Evolutionary conservation across 2,888 invertebrate species (phyloP), one percentile per base, ranked within the genome.

Genomic region (Diaprepes abbreviatus): DNA sequence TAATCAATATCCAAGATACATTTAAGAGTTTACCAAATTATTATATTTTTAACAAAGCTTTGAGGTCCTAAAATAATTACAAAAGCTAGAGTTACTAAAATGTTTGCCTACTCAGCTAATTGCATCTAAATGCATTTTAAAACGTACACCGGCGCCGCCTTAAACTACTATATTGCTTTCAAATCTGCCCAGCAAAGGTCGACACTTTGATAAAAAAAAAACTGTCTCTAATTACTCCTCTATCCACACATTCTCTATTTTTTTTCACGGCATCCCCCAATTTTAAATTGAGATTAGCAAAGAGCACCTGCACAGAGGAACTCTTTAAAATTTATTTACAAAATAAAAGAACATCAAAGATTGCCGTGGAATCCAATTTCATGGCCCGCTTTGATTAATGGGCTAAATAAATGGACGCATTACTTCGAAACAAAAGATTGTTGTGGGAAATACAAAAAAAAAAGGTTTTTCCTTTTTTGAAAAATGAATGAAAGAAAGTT

Each of bases 261-360:
- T 55, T 43, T 36, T 35, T 12, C 35, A 36, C n/a, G 5, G 35
- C 35, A 54, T 40, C 21, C 19, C 14, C 64, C 43, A 40, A 63
- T 63, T 63, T 63, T 54, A 63, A 63, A 63, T 63, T 63, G 63
- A 54, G 63, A 63, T 63, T 38, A 63, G 36, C 63, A 12, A 10
- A 14, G n/a, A 52, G 33, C 54, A 35, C 19, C 54, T 35, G 50
- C 48, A 48, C 14, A 60, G 19, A 31, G 60, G 14, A 45, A 12
- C 60, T 60, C 62, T 48, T 60, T 36, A 57, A 58, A 66, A 66
- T 58, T 45, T 66, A 57, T 63, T 66, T 66, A 66, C 65, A 31
- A 43, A 48, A 66, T 45, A 60, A 60, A 50, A 48, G 48, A 60
- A 48, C 58, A 66, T 66, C 65, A 66, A 66, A 66, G 65, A 66